Percentiles rank a stretch among this genome's conserved stretches.
Evolutionary conservation across 2,113 vertebrate genomes (phyloP).

Genomic region (Sphaerodactylus townsendi): DNA sequence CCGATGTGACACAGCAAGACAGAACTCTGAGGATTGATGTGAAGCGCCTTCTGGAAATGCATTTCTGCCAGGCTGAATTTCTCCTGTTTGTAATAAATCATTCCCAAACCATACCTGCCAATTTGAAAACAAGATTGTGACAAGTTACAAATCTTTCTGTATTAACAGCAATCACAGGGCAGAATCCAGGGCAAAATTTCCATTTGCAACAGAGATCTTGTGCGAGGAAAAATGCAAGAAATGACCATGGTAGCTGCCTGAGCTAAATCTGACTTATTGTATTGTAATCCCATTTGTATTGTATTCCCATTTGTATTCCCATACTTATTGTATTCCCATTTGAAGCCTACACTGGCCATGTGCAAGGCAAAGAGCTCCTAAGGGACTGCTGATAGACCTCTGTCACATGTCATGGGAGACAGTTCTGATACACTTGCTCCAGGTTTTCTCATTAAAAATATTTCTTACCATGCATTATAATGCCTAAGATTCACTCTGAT

Average conservation of each 20-base stretch:
- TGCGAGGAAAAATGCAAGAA: no score
- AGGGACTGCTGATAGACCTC: background rate
- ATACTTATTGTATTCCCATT: no score
- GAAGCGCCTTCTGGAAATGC: conserved; percentile 98
- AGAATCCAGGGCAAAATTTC: no score
- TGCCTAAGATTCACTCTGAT: conserved; percentile 95
- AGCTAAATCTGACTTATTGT: no score
- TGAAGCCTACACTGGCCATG: background rate
- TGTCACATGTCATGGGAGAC: background rate
- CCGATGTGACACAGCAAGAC: conserved; percentile 98
- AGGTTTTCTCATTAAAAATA: conserved; percentile 16
- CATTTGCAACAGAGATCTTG: no score
- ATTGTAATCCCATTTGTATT: no score
- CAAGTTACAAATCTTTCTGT: background rate
- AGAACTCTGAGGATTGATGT: conserved; percentile 98
- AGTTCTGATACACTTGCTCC: background rate
- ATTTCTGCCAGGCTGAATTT: conserved; percentile 98
- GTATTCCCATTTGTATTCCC: no score
- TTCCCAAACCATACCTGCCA: conserved; percentile 94
- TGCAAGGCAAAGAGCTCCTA: background rate
- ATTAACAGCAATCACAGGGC: background rate
- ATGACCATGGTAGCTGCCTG: no score
- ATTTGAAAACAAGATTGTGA: conserved; percentile 39
- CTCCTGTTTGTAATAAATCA: conserved; percentile 99
- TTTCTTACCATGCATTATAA: conserved; percentile 91